phyloP scores from a whole-genome alignment of 1,140 invertebrate species.

The Seison nebaliae region DNA sequence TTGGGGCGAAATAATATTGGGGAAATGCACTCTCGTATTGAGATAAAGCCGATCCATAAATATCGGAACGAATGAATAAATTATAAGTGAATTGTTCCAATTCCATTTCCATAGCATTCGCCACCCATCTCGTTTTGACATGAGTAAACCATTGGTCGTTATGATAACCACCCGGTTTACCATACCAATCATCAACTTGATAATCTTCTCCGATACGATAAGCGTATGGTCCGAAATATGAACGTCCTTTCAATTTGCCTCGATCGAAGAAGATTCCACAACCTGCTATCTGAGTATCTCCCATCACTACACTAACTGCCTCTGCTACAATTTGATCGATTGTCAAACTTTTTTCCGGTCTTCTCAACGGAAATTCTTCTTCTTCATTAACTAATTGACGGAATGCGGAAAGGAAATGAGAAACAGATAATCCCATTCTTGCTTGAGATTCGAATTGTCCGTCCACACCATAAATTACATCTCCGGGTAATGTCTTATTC shows the following conservation, averaged over 20 bases:
- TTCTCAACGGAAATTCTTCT: constrained; percentile 36
- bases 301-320: constrained; percentile 58
- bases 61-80: constrained; percentile 62
- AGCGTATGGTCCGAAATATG: constrained; percentile 61
- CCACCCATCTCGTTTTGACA: constrained; percentile 46
- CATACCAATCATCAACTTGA: constrained; percentile 14
- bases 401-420: constrained; percentile 78
- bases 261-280: constrained; percentile 74
- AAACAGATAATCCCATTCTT: constrained; percentile 64
- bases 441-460: constrained; percentile 74
- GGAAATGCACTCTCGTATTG: constrained; percentile 8
- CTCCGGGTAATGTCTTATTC: constrained; percentile 24
- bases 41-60: constrained; percentile 21
- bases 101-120: constrained; percentile 48
- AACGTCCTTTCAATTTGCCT: constrained; percentile 48
- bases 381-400: constrained; percentile 67
- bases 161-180: constrained; percentile 14
- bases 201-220: constrained; percentile 39
- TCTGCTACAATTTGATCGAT: constrained; percentile 27
- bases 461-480: constrained; percentile 49
- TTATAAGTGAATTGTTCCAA: constrained; percentile 71
- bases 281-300: constrained; percentile 56
- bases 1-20: constrained; percentile 11
- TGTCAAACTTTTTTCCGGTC: constrained; percentile 21
- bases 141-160: constrained; percentile 11